These are phyloP conservation scores for Eupithecia insigniata DNA, from an alignment of 2,888 invertebrate species.

Conservation along the genomic window DNA sequence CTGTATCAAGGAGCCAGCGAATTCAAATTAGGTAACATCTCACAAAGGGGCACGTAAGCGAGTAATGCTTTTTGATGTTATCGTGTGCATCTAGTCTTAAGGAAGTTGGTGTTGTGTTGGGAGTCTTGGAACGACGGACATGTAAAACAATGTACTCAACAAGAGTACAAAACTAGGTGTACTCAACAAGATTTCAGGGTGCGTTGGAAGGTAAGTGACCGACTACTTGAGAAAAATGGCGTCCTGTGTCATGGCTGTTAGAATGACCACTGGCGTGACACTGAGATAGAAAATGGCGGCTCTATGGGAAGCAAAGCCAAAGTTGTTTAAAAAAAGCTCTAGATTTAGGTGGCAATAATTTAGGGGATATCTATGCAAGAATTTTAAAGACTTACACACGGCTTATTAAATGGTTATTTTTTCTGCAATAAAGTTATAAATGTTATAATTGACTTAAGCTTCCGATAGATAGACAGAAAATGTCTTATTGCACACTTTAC, in stretches of 20 bases:
- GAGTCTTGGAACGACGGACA: background rate
- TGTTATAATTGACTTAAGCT: too few species aligned
- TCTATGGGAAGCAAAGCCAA: background rate
- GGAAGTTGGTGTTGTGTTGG: background rate
- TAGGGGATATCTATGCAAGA: too few species aligned
- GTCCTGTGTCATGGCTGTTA: background rate
- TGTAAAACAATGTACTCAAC: background rate
- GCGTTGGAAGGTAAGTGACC: background rate
- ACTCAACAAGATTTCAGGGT: background rate
- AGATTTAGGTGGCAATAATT: too few species aligned
- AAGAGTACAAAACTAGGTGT: background rate
- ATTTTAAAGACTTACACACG: too few species aligned
- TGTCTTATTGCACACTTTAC: too few species aligned
- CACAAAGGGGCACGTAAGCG: constrained; percentile 30
- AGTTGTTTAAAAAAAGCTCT: too few species aligned
- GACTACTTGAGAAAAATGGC: background rate
- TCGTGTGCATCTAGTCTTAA: background rate
- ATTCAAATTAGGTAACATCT: constrained; percentile 46
- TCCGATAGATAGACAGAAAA: too few species aligned
- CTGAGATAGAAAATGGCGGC: background rate
- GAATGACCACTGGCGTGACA: background rate
- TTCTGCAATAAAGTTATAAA: too few species aligned
- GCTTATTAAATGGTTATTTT: too few species aligned
- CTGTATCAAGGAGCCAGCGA: constrained; percentile 32
- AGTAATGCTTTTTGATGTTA: constrained; percentile 13